Conservation (phyloP, 1,140 invertebrate genomes). For the Calephelis nemesis region DNA sequence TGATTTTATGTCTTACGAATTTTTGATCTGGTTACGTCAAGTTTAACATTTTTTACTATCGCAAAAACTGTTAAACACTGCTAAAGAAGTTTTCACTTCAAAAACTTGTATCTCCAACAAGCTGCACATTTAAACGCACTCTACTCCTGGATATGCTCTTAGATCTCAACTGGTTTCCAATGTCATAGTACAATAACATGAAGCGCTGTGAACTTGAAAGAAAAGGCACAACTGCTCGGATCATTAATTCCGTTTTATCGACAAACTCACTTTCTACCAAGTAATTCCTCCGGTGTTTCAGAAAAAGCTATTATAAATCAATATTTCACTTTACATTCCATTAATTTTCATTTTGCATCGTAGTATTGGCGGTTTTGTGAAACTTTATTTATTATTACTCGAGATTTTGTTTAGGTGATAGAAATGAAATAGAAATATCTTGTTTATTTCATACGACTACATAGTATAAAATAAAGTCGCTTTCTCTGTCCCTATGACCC, state of each 20-base stretch:
- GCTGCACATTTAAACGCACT: neutral
- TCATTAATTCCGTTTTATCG: constrained; percentile 40
- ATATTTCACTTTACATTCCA: constrained; percentile 37
- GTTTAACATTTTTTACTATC: too few species aligned
- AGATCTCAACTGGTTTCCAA: constrained; percentile 6
- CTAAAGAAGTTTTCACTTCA: too few species aligned
- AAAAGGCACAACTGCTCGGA: constrained; percentile 33
- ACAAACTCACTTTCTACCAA: constrained; percentile 31
- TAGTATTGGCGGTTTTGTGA: neutral
- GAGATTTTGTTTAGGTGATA: too few species aligned
- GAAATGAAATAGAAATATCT: too few species aligned
- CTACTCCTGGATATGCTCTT: neutral
- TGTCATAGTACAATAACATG: constrained; percentile 16
- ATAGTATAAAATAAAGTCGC: too few species aligned
- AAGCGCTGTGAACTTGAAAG: constrained; percentile 17
- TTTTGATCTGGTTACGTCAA: too few species aligned
- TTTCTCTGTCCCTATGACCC: too few species aligned
- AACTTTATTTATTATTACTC: constrained; percentile 1
- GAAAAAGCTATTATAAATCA: constrained; percentile 39
- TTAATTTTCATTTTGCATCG: constrained; percentile 7
- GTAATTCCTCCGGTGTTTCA: constrained; percentile 35
- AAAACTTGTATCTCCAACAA: too few species aligned
- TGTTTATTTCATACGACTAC: too few species aligned
- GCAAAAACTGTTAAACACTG: too few species aligned
- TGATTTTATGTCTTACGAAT: too few species aligned